Conservation (phyloP, 1,140 invertebrate species). For the Drosophila tropicalis region DNA sequence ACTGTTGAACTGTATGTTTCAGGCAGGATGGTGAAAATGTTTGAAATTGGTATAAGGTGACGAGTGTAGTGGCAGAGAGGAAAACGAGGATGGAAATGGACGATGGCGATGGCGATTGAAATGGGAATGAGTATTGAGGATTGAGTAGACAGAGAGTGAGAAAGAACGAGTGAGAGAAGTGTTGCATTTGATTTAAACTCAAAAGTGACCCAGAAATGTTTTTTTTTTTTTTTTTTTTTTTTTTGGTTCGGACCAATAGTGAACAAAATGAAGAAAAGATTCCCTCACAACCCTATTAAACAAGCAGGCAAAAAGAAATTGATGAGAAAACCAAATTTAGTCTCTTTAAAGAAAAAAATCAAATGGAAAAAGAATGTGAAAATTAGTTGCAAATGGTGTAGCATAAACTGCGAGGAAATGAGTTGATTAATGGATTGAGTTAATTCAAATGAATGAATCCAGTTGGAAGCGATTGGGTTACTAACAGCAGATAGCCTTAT, state of each 20-base stretch:
- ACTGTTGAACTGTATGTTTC: slow-evolving; percentile 65
- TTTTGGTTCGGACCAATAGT: not conserved
- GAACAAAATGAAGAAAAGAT: slow-evolving; percentile 7
- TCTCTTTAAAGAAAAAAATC: slow-evolving; percentile 3
- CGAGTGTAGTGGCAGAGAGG: not conserved
- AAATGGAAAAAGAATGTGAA: not conserved
- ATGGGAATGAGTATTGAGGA: slow-evolving; percentile 3
- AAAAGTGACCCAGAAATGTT: slow-evolving; percentile 9
- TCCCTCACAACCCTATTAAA: too few species aligned
- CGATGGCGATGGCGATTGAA: not conserved
- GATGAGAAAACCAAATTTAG: slow-evolving; percentile 9
- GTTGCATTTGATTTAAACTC: slow-evolving; percentile 13
- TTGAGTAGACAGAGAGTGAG: not conserved
- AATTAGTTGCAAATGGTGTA: slow-evolving; percentile 8
- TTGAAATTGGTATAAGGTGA: slow-evolving; percentile 11
- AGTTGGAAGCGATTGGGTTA: not conserved
- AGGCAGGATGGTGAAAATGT: slow-evolving; percentile 35
- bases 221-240: slow-evolving; percentile 2
- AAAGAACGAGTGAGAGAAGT: not conserved
- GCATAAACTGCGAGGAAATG: slow-evolving; percentile 9
- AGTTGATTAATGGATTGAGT: slow-evolving; percentile 5
- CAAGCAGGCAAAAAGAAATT: not conserved
- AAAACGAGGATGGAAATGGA: not conserved
- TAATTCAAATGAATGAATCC: not conserved
- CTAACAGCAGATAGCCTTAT: too few species aligned